A percentile compares a stretch with the other conserved stretches of the same genome.
Evolutionary conservation across 2,797 vertebrate species (phyloP).

Genomic region (Rhadinocentrus ornatus): DNA sequence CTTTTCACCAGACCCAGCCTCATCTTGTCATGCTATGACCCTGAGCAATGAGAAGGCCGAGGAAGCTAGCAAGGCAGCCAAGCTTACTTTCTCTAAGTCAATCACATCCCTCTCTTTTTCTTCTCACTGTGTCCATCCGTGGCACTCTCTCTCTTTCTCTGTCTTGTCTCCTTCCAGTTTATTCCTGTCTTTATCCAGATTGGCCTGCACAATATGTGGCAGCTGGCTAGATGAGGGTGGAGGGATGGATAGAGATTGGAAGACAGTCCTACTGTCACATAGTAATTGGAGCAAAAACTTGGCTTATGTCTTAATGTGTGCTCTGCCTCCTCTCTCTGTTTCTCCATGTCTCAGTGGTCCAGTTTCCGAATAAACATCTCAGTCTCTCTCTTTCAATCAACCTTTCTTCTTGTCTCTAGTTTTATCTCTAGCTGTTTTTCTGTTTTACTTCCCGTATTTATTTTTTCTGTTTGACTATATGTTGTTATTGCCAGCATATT

Average conservation of each 20-base stretch:
- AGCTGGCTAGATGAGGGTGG: slow-evolving; percentile 70
- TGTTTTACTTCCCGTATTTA: slow-evolving; percentile 12
- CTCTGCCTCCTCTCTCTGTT: slow-evolving; percentile 45
- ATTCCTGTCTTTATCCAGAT: slow-evolving; percentile 72
- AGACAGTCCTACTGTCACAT: slow-evolving; percentile 75
- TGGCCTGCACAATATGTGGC: slow-evolving; percentile 74
- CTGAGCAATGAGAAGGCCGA: slow-evolving; percentile 79
- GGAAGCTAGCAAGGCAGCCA: slow-evolving; percentile 68
- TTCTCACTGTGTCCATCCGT: slow-evolving; percentile 34
- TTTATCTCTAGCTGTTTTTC: slow-evolving; percentile 15
- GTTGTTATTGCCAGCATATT: background rate
- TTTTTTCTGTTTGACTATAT: slow-evolving; percentile 8
- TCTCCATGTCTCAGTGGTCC: slow-evolving; percentile 39
- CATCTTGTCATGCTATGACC: slow-evolving; percentile 79
- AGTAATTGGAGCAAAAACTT: slow-evolving; percentile 79
- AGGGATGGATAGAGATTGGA: slow-evolving; percentile 74
- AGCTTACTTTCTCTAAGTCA: slow-evolving; percentile 70
- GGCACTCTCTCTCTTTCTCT: slow-evolving; percentile 35
- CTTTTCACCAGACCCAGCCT: slow-evolving; percentile 74
- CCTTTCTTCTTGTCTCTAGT: slow-evolving; percentile 30
- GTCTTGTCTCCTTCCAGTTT: slow-evolving; percentile 58
- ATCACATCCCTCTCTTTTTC: slow-evolving; percentile 53
- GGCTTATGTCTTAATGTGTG: slow-evolving; percentile 69
- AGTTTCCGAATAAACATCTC: slow-evolving; percentile 46
- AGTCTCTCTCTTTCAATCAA: slow-evolving; percentile 51